These are phyloP conservation scores for Bubo bubo DNA, from an alignment of 2,113 vertebrate species.

Conservation along the genomic window DNA sequence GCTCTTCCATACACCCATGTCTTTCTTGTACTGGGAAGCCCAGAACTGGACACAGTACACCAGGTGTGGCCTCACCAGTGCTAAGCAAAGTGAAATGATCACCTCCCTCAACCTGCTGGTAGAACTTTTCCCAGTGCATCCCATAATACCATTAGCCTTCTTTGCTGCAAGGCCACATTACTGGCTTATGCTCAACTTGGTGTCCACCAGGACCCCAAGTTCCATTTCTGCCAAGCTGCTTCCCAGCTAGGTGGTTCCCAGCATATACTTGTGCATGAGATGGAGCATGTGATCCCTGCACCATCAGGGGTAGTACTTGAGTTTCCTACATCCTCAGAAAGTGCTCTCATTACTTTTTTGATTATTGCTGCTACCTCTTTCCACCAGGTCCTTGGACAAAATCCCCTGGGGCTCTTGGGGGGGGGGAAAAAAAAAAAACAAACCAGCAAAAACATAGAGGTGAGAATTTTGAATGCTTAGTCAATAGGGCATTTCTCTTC, in stretches of 20 bases:
- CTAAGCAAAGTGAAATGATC: neutral
- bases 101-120: neutral
- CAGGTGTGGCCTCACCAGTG: neutral
- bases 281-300: neutral
- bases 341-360: neutral
- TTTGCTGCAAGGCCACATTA: neutral
- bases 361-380: neutral
- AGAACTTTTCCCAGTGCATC: neutral
- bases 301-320: neutral
- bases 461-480: neutral
- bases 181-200: neutral
- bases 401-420: neutral
- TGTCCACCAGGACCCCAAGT: neutral
- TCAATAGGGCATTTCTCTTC: neutral
- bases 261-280: neutral
- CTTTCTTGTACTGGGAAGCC: neutral
- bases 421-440: neutral
- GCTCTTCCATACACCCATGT: rapidly evolving
- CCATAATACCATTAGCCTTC: neutral
- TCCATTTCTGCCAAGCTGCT: neutral
- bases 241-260: neutral
- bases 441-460: neutral
- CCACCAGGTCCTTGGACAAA: neutral
- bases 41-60: neutral
- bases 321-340: neutral